Evolutionary conservation across 1,140 invertebrate species (phyloP).

Genomic region (Cryptotermes secundus): DNA sequence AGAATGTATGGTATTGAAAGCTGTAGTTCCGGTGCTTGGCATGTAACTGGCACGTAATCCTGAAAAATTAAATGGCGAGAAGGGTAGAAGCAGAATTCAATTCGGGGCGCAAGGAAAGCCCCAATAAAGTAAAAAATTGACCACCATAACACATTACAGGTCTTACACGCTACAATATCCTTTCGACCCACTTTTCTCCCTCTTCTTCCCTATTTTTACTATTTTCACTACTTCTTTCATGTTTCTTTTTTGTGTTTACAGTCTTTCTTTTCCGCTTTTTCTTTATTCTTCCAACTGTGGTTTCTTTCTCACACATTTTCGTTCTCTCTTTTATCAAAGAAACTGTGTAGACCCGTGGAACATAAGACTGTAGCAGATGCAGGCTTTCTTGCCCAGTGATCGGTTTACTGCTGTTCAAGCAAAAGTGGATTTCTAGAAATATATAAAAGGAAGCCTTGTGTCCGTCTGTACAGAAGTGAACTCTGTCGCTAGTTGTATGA

Average conservation of each 20-base stretch:
- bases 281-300: not conserved
- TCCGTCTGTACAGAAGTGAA: not conserved
- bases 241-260: not conserved
- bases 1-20: not conserved
- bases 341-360: not conserved
- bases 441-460: not conserved
- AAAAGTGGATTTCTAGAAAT: not conserved
- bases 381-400: not conserved
- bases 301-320: not conserved
- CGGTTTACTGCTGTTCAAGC: not conserved
- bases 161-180: not conserved
- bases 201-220: not conserved
- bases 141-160: not conserved
- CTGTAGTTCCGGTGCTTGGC: not conserved
- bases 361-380: not conserved
- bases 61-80: not conserved
- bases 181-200: not conserved
- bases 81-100: not conserved
- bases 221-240: not conserved
- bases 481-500: not conserved
- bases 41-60: not conserved
- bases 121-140: not conserved
- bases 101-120: not conserved
- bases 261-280: not conserved
- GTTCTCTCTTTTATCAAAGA: not conserved